Percentiles rank a stretch among this genome's conserved stretches.
Evolutionary conservation across 2,113 vertebrate genomes (phyloP).

Genomic region (Dicaeum eximium): DNA sequence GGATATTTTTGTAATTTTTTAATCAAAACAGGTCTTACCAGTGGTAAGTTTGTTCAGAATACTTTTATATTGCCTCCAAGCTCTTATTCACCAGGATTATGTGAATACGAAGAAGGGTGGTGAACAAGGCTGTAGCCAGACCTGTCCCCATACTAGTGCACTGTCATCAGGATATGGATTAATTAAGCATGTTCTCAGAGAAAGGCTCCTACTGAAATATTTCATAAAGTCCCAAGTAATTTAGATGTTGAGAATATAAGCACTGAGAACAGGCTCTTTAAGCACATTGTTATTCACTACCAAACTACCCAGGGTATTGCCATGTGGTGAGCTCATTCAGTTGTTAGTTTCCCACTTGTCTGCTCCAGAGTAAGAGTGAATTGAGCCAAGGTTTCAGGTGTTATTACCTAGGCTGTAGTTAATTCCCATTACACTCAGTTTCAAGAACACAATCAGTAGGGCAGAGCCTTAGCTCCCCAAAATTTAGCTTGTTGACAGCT

Average conservation of each 20-base stretch:
- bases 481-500: background rate
- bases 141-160: background rate
- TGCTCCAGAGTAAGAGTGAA: background rate
- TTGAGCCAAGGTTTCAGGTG: background rate
- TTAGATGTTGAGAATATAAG: background rate
- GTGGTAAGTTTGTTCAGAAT: background rate
- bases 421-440: background rate
- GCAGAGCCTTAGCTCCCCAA: background rate
- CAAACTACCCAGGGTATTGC: background rate
- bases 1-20: background rate
- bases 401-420: background rate
- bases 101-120: background rate
- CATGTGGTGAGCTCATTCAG: background rate
- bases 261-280: background rate
- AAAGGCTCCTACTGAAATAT: background rate
- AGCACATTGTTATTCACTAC: background rate
- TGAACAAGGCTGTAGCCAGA: background rate
- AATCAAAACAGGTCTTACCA: background rate
- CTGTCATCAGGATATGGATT: background rate
- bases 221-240: background rate
- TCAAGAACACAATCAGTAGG: background rate
- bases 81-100: background rate
- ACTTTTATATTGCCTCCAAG: background rate
- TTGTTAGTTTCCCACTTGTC: background rate
- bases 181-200: background rate